Conservation (phyloP, 2,113 vertebrate species). For the Hippotragus niger region DNA sequence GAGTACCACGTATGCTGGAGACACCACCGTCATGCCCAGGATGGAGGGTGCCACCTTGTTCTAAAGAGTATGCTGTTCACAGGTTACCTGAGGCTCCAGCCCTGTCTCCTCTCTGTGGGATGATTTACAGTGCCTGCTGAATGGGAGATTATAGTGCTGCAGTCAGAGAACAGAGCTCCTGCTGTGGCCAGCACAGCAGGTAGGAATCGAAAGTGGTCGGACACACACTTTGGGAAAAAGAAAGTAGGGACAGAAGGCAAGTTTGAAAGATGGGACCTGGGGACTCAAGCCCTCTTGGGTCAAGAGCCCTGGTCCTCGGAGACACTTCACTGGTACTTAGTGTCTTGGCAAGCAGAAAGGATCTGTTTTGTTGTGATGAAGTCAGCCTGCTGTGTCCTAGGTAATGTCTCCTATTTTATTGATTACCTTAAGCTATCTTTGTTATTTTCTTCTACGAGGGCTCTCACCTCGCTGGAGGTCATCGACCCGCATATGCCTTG, state of each 20-base stretch:
- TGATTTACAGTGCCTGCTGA: neutral
- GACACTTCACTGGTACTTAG: neutral
- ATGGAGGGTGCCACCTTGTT: neutral
- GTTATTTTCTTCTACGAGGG: neutral
- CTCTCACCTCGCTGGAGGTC: neutral
- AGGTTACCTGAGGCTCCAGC: neutral
- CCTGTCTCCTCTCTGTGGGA: neutral
- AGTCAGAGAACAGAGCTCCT: neutral
- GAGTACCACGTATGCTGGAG: neutral
- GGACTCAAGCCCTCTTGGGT: neutral
- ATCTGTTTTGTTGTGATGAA: neutral
- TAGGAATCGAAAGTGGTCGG: rapidly evolving
- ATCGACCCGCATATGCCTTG: neutral
- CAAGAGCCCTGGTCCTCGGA: neutral
- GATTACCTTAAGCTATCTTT: neutral
- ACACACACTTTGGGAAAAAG: neutral
- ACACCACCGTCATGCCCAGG: neutral
- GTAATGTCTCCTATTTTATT: neutral
- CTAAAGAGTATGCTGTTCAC: neutral
- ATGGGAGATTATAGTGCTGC: neutral
- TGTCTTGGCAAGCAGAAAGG: neutral
- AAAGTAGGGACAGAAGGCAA: neutral
- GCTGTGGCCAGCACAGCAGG: neutral
- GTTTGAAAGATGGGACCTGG: neutral
- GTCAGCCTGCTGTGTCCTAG: neutral